Conservation (phyloP, 2,113 vertebrate species). For the Ptychochromis oligacanthus region DNA sequence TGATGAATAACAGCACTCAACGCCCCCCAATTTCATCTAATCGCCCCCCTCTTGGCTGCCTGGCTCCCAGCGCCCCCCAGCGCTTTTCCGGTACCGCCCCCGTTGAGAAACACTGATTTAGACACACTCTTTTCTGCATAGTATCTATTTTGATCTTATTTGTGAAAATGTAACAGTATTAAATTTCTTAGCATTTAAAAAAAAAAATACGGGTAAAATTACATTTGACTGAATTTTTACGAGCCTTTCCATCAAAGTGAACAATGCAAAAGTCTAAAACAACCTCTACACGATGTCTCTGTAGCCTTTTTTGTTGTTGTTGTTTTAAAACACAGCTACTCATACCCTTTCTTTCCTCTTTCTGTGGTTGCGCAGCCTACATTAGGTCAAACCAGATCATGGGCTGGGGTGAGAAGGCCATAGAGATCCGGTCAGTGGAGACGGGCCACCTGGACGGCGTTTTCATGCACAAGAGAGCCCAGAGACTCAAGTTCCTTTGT, state of each 20-base stretch:
- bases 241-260: too few species aligned
- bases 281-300: too few species aligned
- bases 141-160: neutral
- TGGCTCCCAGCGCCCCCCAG: too few species aligned
- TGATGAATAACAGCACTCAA: too few species aligned
- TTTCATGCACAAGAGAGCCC: slow-evolving; percentile 82
- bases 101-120: too few species aligned
- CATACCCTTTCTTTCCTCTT: rapidly evolving
- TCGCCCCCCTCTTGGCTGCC: too few species aligned
- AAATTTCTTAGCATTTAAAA: neutral
- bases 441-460: slow-evolving; percentile 80
- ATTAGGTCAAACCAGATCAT: slow-evolving; percentile 84
- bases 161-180: neutral
- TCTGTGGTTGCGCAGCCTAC: slow-evolving; percentile 68
- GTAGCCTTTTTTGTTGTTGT: neutral
- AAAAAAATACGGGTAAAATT: neutral
- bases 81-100: too few species aligned
- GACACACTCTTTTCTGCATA: neutral
- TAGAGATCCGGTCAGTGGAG: slow-evolving; percentile 82
- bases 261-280: too few species aligned
- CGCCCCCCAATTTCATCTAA: too few species aligned
- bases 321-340: neutral
- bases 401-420: slow-evolving; percentile 83
- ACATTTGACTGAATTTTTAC: neutral
- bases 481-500: slow-evolving; percentile 82